Percentiles rank a stretch among this genome's conserved stretches.
Conservation (phyloP, 1,140 invertebrate species). For the Sogatella furcifera region DNA sequence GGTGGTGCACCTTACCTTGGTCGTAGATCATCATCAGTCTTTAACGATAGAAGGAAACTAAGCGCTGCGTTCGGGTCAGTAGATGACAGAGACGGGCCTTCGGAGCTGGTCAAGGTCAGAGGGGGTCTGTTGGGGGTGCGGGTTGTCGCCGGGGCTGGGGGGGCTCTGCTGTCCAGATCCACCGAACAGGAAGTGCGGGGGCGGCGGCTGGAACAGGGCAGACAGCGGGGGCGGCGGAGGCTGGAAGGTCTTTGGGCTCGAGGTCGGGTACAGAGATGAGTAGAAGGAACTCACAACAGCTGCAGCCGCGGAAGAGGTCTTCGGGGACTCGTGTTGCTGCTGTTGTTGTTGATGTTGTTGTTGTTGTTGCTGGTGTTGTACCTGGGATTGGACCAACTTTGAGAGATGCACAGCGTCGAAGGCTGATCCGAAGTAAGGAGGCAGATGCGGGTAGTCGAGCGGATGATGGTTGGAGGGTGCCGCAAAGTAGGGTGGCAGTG, state of each 20-base stretch:
- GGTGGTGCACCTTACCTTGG: neutral
- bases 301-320: conserved; percentile 33
- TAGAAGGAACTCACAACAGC: conserved; percentile 50
- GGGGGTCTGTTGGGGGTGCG: conserved; percentile 1
- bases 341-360: conserved; percentile 19
- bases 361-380: neutral
- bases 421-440: conserved; percentile 45
- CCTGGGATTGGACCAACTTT: conserved; percentile 36
- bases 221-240: conserved; percentile 14
- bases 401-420: conserved; percentile 51
- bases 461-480: conserved; percentile 35
- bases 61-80: conserved; percentile 11
- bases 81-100: conserved; percentile 26
- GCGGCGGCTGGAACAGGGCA: conserved; percentile 18
- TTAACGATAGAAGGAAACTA: neutral
- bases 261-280: conserved; percentile 40
- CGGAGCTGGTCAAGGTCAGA: conserved; percentile 23
- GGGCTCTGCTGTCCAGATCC: conserved; percentile 15
- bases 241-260: conserved; percentile 2
- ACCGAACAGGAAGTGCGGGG: conserved; percentile 21
- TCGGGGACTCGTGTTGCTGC: conserved; percentile 20
- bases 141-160: conserved; percentile 14
- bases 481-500: conserved; percentile 44
- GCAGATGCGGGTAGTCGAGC: conserved; percentile 24
- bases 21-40: neutral